Percentiles rank a stretch among this genome's conserved stretches.
Evolutionary conservation across 2,113 vertebrate species (phyloP).

Genomic region (Nibea albiflora): DNA sequence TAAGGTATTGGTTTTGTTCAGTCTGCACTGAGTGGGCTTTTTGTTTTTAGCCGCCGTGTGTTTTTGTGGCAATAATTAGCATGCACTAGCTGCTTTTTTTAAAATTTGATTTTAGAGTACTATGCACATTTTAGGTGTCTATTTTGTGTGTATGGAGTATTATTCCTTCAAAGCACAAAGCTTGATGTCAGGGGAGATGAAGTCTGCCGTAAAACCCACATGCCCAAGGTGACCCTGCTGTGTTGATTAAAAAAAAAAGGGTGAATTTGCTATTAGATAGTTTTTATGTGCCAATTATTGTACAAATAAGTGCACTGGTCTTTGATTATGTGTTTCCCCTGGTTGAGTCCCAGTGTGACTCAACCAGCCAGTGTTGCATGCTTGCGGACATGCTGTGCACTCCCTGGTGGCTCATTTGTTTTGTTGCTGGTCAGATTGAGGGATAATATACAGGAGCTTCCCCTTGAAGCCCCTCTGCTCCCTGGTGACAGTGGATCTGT

Average conservation of each 20-base stretch:
- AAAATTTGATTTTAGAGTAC: not conserved
- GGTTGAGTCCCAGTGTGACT: slow-evolving; percentile 47
- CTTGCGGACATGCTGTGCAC: slow-evolving; percentile 52
- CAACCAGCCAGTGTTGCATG: slow-evolving; percentile 42
- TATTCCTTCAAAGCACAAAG: not conserved
- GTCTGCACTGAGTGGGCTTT: not conserved
- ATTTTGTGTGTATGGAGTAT: not conserved
- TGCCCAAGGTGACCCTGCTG: not conserved
- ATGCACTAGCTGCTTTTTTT: not conserved
- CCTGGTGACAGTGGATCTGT: slow-evolving; percentile 66
- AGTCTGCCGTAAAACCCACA: not conserved
- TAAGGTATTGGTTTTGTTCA: not conserved
- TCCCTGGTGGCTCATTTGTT: slow-evolving; percentile 80
- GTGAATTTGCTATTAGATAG: not conserved
- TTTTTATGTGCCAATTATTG: slow-evolving; percentile 20
- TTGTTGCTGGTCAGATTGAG: slow-evolving; percentile 68
- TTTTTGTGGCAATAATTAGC: not conserved
- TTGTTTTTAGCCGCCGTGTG: not conserved
- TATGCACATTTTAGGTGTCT: not conserved
- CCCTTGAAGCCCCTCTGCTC: slow-evolving; percentile 60
- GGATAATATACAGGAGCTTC: slow-evolving; percentile 74
- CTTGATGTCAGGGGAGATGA: slow-evolving; percentile 16
- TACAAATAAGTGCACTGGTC: not conserved
- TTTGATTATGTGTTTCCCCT: slow-evolving; percentile 14
- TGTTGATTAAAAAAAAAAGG: not conserved